Conservation (phyloP, 2,797 vertebrate species). For the Balearica regulorum region DNA sequence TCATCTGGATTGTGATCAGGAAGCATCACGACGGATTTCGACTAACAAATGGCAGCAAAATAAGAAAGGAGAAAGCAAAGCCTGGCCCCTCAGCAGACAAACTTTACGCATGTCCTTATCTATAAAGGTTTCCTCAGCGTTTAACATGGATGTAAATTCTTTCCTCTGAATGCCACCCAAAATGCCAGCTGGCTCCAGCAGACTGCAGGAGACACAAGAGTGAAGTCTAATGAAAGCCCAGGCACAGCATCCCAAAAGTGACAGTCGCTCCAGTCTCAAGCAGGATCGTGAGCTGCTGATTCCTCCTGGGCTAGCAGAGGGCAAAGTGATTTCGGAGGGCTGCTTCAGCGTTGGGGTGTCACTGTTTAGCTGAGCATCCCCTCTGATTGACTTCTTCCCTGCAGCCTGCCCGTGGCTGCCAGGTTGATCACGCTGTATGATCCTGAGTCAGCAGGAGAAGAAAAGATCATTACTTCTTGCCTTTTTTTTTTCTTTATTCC, state of each 20-base stretch:
- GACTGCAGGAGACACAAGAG: neutral
- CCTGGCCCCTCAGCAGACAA: neutral
- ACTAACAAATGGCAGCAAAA: neutral
- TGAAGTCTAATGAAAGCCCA: neutral
- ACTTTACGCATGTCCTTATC: neutral
- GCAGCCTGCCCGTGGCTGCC: neutral
- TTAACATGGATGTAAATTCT: neutral
- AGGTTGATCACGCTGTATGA: neutral
- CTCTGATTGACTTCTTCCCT: neutral
- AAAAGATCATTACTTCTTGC: neutral
- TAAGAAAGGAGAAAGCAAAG: neutral
- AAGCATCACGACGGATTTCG: neutral
- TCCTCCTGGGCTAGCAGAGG: neutral
- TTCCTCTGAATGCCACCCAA: neutral
- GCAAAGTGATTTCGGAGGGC: neutral
- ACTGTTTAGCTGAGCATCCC: neutral
- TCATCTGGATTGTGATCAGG: neutral
- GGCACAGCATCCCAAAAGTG: neutral
- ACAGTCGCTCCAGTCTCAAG: neutral
- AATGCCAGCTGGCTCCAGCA: neutral
- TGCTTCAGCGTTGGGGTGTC: neutral
- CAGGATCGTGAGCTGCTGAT: neutral
- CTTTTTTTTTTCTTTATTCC: neutral
- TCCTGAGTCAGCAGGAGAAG: neutral
- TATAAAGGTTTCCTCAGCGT: neutral